Evolutionary conservation across 1,140 invertebrate genomes (phyloP).

Genomic region (Mercenaria mercenaria): DNA sequence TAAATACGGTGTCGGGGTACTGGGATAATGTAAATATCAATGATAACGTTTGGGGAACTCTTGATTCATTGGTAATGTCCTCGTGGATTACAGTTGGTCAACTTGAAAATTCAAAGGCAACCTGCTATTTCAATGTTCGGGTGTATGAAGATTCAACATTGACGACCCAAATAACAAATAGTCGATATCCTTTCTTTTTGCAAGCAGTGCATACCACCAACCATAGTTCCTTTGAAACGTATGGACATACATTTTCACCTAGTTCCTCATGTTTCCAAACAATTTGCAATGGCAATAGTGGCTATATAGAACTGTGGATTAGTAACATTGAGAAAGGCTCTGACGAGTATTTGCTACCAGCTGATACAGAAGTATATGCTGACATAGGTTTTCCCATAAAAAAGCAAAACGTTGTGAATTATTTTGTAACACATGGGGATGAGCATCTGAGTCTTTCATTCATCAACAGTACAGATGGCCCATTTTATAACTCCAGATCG

Average conservation of each 20-base stretch:
- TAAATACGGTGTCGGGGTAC: not conserved
- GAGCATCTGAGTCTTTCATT: not conserved
- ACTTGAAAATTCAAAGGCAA: not conserved
- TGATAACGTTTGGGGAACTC: not conserved
- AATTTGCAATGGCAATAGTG: not conserved
- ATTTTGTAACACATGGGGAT: not conserved
- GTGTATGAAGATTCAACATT: not conserved
- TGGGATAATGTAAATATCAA: not conserved
- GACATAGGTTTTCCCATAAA: not conserved
- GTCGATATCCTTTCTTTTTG: not conserved
- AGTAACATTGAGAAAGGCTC: not conserved
- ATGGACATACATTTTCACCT: not conserved
- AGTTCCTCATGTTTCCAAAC: not conserved
- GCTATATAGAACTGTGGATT: not conserved
- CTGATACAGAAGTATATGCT: not conserved
- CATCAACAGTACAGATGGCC: not conserved
- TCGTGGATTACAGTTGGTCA: not conserved
- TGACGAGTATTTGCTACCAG: not conserved
- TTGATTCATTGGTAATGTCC: not conserved
- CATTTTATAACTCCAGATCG: not conserved
- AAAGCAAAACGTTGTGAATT: not conserved
- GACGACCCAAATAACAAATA: not conserved
- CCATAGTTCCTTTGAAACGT: not conserved
- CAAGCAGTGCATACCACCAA: not conserved
- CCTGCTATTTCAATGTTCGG: not conserved